Evolutionary conservation across 1,140 invertebrate species (phyloP).

Genomic region (Delia radicum): DNA sequence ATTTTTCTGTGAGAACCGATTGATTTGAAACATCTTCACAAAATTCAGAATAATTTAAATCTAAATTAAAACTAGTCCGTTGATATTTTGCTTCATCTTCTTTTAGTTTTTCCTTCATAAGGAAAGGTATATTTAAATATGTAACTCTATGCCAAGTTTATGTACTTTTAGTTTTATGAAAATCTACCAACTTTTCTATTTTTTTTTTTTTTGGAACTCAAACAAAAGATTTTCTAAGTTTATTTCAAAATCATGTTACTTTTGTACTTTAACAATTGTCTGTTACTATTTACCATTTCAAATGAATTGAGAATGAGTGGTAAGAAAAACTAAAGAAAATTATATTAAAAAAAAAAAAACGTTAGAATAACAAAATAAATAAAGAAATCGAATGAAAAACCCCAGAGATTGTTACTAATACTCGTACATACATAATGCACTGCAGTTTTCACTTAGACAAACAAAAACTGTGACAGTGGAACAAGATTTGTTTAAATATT

Average conservation of each 20-base stretch:
- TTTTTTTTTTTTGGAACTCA: too few relatives aligned
- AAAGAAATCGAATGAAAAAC: conserved; percentile 21
- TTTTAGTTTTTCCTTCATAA: too few relatives aligned
- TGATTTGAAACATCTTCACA: too few relatives aligned
- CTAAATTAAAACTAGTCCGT: too few relatives aligned
- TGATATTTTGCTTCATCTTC: too few relatives aligned
- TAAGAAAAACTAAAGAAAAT: not conserved
- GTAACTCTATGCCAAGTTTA: too few relatives aligned
- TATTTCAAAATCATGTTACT: conserved; percentile 10
- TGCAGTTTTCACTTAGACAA: not conserved
- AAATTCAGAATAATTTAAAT: too few relatives aligned
- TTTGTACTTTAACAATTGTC: conserved; percentile 7
- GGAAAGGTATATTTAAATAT: too few relatives aligned
- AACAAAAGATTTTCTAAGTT: not conserved
- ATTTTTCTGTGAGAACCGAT: too few relatives aligned
- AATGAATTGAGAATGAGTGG: not conserved
- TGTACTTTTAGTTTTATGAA: too few relatives aligned
- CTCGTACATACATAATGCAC: not conserved
- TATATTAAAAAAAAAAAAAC: conserved; percentile 10
- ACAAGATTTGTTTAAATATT: not conserved
- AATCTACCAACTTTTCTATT: too few relatives aligned
- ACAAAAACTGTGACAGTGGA: not conserved
- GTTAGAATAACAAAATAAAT: not conserved
- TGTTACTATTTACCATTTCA: conserved; percentile 15
- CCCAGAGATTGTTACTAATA: conserved; percentile 8